Conservation (phyloP, 2,113 vertebrate species). For the Poeciliopsis prolifica region DNA sequence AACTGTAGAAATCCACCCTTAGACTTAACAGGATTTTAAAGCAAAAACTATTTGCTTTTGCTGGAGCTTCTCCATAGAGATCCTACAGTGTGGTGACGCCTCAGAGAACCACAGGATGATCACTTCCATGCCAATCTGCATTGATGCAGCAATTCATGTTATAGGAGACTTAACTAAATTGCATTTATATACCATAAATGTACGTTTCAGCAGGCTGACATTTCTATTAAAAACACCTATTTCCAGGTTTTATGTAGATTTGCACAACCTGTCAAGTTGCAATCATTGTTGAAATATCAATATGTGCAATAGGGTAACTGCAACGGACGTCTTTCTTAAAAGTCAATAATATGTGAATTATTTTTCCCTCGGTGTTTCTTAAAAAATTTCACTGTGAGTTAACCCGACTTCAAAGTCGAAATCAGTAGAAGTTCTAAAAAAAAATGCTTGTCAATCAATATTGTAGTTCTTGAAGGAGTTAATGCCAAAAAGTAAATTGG, state of each 20-base stretch:
- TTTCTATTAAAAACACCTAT: neutral
- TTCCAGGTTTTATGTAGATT: neutral
- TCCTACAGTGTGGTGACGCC: neutral
- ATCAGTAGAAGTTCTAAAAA: too few species aligned
- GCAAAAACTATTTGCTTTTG: neutral
- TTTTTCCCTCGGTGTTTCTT: too few species aligned
- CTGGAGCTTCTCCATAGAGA: neutral
- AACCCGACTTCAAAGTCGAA: too few species aligned
- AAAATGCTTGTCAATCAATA: too few species aligned
- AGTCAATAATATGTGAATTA: too few species aligned
- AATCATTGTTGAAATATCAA: neutral
- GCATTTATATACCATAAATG: neutral
- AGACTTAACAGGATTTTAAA: too few species aligned
- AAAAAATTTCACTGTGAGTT: too few species aligned
- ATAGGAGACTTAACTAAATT: neutral
- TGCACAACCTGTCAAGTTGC: neutral
- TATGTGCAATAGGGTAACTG: neutral
- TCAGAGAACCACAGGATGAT: neutral
- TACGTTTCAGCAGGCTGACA: neutral
- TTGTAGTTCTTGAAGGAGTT: too few species aligned
- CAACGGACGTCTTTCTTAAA: neutral
- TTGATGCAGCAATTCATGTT: neutral
- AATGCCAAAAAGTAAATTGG: too few species aligned
- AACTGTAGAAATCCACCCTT: too few species aligned
- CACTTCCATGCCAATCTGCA: neutral